Evolutionary conservation across 35 echinoderm and acorn worm genomes (phyloP), one percentile per base, ranked within the genome.

Genomic region (Patiria miniata): DNA sequence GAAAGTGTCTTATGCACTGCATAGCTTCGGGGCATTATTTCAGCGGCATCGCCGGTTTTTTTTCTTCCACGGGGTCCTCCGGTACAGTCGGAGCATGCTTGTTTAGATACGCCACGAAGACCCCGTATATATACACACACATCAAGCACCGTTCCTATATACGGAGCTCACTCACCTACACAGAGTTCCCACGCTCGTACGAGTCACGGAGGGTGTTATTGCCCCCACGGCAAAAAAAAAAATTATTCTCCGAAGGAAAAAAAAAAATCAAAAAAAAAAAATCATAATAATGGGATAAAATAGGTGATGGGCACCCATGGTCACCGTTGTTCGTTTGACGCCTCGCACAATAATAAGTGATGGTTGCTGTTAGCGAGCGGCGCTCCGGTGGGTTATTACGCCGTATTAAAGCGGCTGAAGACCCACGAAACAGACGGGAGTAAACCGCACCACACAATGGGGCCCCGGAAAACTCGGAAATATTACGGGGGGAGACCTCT

Each of bases 341-440:
- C 65, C 65, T 73, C 21, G 65, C 29, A 73, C 65, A 73, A 73
- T 73, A 73, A 73, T 73, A 73, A 73, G 65, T 73, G 65, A 73
- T 73, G 65, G 65, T 73, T 73, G 65, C 65, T 73, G 65, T 73
- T 73, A 73, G 65, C 65, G 65, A 73, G 65, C 65, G 65, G 65
- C 65, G 65, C 21, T 73, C 7, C 65, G 65, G 26, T 73, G 65
- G 65, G 65, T 73, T 73, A 73, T 73, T 73, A 73, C 65, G 65
- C 65, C 65, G 65, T 73, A 73, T 73, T 73, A 73, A 26, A 26
- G 65, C 65, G 65, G 65, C 65, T 73, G 65, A 73, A 73, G 65
- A 73, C 65, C 26, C 65, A 73, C 34, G 21, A 73, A 73, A 73
- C 65, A 73, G 65, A 73, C 65, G 21, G 26, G 65, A 73, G 65